Percentiles rank a stretch among this genome's conserved stretches.
Conservation (phyloP, 2,888 invertebrate genomes). For the Drosophila putrida region DNA sequence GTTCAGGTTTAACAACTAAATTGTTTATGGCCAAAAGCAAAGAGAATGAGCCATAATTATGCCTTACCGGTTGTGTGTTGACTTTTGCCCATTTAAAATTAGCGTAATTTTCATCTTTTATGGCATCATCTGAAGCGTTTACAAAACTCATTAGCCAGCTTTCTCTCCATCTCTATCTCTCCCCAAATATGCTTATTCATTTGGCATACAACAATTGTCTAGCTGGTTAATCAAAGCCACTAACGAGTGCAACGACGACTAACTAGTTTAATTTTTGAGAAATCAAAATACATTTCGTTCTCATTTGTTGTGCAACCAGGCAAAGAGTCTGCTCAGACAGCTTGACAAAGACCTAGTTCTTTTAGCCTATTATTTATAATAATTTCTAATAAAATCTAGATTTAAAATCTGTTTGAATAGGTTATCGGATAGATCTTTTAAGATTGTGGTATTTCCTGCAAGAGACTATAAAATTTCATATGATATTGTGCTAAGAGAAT, state of each 20-base stretch:
- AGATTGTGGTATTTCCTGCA: background rate
- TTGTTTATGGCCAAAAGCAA: constrained; percentile 22
- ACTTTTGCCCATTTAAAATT: constrained; percentile 39
- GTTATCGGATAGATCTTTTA: background rate
- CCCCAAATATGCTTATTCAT: constrained; percentile 31
- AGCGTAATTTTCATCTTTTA: constrained; percentile 48
- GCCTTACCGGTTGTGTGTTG: constrained; percentile 18
- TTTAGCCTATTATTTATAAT: constrained; percentile 2
- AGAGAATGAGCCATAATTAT: constrained; percentile 51
- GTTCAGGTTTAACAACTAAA: constrained; percentile 16
- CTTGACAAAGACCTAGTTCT: constrained; percentile 19
- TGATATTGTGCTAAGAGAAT: background rate
- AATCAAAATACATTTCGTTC: constrained; percentile 9
- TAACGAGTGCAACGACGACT: constrained; percentile 18
- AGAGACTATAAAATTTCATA: background rate
- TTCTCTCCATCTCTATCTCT: constrained; percentile 60
- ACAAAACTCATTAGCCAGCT: constrained; percentile 44
- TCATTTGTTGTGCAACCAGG: constrained; percentile 21
- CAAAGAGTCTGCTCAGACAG: background rate
- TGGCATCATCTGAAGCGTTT: constrained; percentile 43
- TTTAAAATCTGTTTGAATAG: background rate
- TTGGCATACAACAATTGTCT: constrained; percentile 13
- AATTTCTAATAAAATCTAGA: background rate
- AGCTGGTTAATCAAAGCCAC: constrained; percentile 21
- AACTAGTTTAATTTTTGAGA: constrained; percentile 18